phyloP scores from a whole-genome alignment of 64 coral and sea anemone species.

The Montipora efflorescens region DNA sequence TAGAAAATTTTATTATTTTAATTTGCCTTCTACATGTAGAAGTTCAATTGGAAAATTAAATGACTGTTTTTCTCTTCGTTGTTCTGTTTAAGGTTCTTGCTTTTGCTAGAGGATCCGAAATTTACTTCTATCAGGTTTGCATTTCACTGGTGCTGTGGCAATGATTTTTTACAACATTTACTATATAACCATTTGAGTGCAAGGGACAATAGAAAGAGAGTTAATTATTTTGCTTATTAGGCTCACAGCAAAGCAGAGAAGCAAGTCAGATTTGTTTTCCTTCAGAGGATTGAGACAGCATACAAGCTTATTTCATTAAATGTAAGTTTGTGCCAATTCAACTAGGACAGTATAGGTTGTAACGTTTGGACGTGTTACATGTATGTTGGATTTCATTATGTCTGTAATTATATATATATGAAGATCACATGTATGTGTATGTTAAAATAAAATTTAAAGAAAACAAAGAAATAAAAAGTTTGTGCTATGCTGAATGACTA shows the following conservation, averaged over 20 bases:
- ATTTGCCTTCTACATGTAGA: no score
- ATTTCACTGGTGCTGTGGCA: neutral
- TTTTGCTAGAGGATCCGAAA: conserved; percentile 87
- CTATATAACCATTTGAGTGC: no score
- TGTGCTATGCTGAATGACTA: no score
- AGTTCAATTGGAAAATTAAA: neutral
- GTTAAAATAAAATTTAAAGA: no score
- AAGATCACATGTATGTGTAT: no score
- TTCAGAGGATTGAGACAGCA: conserved; percentile 75
- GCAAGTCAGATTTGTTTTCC: conserved; percentile 83
- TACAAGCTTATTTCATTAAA: conserved; percentile 96
- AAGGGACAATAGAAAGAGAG: no score
- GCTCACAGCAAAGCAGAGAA: conserved; percentile 71
- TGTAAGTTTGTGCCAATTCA: conserved; percentile 41
- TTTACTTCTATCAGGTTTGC: conserved; percentile 93
- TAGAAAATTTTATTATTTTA: no score
- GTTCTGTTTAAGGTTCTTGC: conserved; percentile 82
- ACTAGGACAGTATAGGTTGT: neutral
- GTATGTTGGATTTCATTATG: no score
- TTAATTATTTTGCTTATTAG: neutral
- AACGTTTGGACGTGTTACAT: no score
- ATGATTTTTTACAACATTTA: no score
- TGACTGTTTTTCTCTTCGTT: neutral
- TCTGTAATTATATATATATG: no score
- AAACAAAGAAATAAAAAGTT: no score